Conservation (phyloP, 2,797 vertebrate species). For the Acanthurus lineatus region DNA sequence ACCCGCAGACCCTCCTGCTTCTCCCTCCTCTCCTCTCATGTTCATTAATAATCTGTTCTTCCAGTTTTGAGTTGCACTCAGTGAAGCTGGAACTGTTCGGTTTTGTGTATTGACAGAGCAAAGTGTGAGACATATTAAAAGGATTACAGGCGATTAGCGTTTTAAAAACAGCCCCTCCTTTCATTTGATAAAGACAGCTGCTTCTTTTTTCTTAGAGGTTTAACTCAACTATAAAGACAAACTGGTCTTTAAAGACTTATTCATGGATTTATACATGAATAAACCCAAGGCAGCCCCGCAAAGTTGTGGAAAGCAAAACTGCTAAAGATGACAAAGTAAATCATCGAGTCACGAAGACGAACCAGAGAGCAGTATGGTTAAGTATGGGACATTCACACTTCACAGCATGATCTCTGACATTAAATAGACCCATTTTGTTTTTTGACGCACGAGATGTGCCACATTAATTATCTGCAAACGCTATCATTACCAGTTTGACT, state of each 20-base stretch:
- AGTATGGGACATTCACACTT: constrained; percentile 27
- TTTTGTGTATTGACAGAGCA: constrained; percentile 82
- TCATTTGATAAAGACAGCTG: constrained; percentile 60
- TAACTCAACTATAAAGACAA: constrained; percentile 14
- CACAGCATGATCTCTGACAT: background rate
- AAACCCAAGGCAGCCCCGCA: background rate
- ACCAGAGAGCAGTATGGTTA: background rate
- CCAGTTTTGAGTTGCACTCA: constrained; percentile 3
- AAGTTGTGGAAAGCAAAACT: background rate
- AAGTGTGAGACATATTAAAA: constrained; percentile 87
- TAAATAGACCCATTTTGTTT: constrained; percentile 4
- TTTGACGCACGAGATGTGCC: constrained; percentile 9
- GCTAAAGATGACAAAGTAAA: background rate
- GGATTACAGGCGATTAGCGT: constrained; percentile 87
- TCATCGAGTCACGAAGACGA: constrained; percentile 14
- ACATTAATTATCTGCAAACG: constrained; percentile 49
- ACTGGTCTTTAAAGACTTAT: constrained; percentile 5
- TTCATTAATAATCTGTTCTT: background rate
- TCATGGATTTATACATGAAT: background rate
- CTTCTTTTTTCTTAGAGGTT: constrained; percentile 28
- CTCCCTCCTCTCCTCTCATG: background rate
- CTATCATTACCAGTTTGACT: constrained; percentile 28
- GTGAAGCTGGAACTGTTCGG: constrained; percentile 6
- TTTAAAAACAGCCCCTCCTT: constrained; percentile 53
- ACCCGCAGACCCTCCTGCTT: background rate